Evolutionary conservation across 2,797 vertebrate genomes (phyloP).

Genomic region (Sebastiscus tertius): DNA sequence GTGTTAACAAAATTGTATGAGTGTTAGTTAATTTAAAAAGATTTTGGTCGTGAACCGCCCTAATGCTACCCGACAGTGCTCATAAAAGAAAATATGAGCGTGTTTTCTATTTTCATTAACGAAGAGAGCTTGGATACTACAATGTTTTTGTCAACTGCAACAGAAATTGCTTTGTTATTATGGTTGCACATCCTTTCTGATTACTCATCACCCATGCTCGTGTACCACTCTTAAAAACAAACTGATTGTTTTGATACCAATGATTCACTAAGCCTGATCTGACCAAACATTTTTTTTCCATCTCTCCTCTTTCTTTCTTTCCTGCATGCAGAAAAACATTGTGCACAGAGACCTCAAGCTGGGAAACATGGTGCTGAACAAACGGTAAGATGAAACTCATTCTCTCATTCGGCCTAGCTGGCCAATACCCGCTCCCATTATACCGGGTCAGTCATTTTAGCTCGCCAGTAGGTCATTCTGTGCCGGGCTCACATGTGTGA

Average conservation of each 20-base stretch:
- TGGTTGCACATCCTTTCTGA: constrained; percentile 29
- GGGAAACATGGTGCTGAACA: constrained; percentile 99
- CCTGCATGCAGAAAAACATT: constrained; percentile 94
- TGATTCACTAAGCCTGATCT: constrained; percentile 52
- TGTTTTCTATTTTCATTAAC: neutral
- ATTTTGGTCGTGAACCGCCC: no score
- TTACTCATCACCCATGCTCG: constrained; percentile 59
- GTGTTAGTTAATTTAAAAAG: no score
- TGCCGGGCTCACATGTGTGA: constrained; percentile 17
- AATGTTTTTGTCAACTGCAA: neutral
- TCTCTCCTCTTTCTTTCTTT: constrained; percentile 18
- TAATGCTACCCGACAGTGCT: neutral
- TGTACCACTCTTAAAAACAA: constrained; percentile 64
- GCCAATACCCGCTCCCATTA: constrained; percentile 18
- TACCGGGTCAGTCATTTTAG: constrained; percentile 34
- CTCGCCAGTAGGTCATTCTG: constrained; percentile 37
- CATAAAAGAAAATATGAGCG: neutral
- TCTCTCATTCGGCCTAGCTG: neutral
- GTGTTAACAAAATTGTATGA: no score
- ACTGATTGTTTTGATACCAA: constrained; percentile 54
- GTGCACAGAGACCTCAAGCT: constrained; percentile 99
- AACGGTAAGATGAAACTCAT: constrained; percentile 87
- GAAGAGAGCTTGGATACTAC: neutral
- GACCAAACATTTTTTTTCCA: constrained; percentile 14
- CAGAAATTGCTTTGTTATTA: constrained; percentile 39